Base-by-base conservation (phyloP, 1,140 invertebrate genomes). In the Tetramorium simillimum region DNA sequence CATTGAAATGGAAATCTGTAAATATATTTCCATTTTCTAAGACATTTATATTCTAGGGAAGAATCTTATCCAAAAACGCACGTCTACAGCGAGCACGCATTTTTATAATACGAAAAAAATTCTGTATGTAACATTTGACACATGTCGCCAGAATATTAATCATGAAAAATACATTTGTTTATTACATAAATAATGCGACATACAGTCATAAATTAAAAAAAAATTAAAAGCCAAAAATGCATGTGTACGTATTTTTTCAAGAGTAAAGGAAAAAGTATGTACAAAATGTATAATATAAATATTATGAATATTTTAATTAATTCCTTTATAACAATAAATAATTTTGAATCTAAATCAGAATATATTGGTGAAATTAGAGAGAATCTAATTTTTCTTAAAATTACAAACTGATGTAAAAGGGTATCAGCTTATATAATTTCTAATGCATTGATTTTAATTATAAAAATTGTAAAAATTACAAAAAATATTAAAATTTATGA, bases 21-120 rank as follows among this genome's bases (percentile, higher is more conserved):
- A 62, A 46, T 78, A 46, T 78, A 63, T 63, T 46, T 63, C 14
- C 6, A 60, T 77, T 62, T 77, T 62, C 24, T 9, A 9, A 67
- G 43, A 65, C 14, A 51, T 40, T 65, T 78, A 65, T 51, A 37
- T 51, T 21, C 7, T 12, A 16, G 18, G 5, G 18, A 78, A 46
- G n/a, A 7, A 33, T 24, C 46, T 51, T 46, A 9, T 40, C 0
- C 14, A 18, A 80, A 67, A 53, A 40, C 2, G n/a, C 60, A 33
- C 0, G 62, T 10, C 16, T 16, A 24, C 37, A n/a, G 3, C 33
- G 24, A 37, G 7, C 12, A 14, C 37, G 14, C 43, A 9, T 33
- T 77, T 5, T 77, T 5, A 21, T 21, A 63, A 43, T 58, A 60
- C 18, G 14, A 24, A 37, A 4, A 21, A 12, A 53, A 10, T 37